Conservation (phyloP, 1,140 invertebrate genomes). For the Drosophila yakuba region DNA sequence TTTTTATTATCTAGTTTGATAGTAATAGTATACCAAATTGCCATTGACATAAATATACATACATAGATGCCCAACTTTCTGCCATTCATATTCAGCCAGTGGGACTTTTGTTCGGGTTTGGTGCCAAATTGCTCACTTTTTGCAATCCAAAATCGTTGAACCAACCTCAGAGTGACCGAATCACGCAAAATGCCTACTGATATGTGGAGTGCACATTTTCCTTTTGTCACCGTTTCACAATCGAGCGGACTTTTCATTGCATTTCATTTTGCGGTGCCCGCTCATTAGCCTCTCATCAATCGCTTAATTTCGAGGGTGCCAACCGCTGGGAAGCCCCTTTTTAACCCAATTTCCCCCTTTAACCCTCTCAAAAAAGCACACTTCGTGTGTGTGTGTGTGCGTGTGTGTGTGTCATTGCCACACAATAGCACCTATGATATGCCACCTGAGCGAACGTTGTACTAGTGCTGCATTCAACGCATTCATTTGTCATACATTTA, state of each 20-base stretch:
- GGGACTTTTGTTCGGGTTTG: no score
- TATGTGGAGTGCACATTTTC: slow-evolving; percentile 4
- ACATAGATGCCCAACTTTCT: no score
- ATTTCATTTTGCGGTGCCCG: slow-evolving; percentile 25
- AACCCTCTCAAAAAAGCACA: background rate
- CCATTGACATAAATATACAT: no score
- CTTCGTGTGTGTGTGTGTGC: slow-evolving; percentile 1
- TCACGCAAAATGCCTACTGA: slow-evolving; percentile 2
- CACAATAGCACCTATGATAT: slow-evolving; percentile 36
- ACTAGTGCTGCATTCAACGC: slow-evolving; percentile 36
- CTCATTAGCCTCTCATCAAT: slow-evolving; percentile 43
- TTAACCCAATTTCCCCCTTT: background rate
- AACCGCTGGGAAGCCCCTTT: background rate
- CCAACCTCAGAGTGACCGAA: slow-evolving; percentile 14
- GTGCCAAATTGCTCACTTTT: background rate
- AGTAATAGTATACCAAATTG: no score
- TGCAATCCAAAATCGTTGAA: background rate
- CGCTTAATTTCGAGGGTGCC: slow-evolving; percentile 30
- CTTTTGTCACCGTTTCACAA: slow-evolving; percentile 20
- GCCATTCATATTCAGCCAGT: background rate
- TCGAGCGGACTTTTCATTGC: slow-evolving; percentile 2
- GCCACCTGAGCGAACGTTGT: slow-evolving; percentile 35
- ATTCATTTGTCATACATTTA: slow-evolving; percentile 65
- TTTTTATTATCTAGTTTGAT: no score
- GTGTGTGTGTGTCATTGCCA: slow-evolving; percentile 16